These are phyloP conservation scores for Patella vulgata DNA, from an alignment of 1,140 invertebrate genomes.

Conservation along the genomic window DNA sequence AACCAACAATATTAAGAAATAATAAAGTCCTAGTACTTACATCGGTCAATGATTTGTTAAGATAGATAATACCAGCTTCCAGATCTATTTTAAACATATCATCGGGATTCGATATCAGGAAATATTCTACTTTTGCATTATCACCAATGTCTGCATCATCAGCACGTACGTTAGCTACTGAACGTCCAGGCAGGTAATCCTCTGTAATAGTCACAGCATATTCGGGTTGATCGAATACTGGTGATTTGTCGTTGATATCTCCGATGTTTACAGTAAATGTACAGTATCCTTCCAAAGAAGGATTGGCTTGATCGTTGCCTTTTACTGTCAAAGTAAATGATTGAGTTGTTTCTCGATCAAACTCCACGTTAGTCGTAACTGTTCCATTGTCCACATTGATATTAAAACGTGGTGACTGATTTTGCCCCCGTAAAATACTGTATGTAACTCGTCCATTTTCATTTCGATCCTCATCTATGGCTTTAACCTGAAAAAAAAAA, in stretches of 20 bases:
- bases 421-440: constrained; percentile 3
- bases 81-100: constrained; percentile 20
- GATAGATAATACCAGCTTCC: constrained; percentile 18
- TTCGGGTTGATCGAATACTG: constrained; percentile 93
- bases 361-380: constrained; percentile 19
- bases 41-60: constrained; percentile 73
- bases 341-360: constrained; percentile 26
- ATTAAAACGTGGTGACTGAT: constrained; percentile 14
- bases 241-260: constrained; percentile 97
- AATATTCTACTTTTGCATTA: constrained; percentile 26
- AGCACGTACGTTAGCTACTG: constrained; percentile 90
- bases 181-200: constrained; percentile 71
- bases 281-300: constrained; percentile 7
- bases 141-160: constrained; percentile 73
- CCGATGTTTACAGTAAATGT: constrained; percentile 74
- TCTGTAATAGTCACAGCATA: constrained; percentile 97
- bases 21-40: too few species aligned
- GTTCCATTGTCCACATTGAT: constrained; percentile 30
- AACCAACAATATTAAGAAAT: too few species aligned
- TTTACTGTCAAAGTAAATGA: neutral
- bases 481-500: constrained; percentile 37
- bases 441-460: constrained; percentile 35
- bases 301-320: constrained; percentile 5
- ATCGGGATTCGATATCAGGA: constrained; percentile 10
- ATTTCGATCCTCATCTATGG: constrained; percentile 50